Percentiles rank a stretch among this genome's conserved stretches.
Evolutionary conservation across 2,113 vertebrate species (phyloP).

Genomic region (Phrynosoma platyrhinos): DNA sequence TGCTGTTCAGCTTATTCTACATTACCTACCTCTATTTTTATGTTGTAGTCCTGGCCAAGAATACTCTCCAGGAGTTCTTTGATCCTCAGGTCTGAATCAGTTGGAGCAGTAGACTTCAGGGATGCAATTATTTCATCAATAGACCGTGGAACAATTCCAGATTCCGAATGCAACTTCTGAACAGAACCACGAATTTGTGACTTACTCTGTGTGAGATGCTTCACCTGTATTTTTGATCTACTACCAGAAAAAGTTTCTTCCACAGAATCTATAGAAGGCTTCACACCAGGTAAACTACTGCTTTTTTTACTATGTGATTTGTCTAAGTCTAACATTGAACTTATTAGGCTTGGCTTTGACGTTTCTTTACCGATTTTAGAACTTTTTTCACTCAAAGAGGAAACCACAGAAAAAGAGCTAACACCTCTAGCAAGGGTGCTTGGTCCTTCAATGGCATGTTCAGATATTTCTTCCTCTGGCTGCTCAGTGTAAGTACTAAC

Average conservation of each 20-base stretch:
- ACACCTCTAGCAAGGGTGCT: constrained; percentile 8
- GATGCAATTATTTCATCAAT: constrained; percentile 81
- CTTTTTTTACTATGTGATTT: constrained; percentile 50
- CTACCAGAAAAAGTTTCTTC: constrained; percentile 42
- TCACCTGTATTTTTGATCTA: constrained; percentile 33
- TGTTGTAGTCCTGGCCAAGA: constrained; percentile 75
- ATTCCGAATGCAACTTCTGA: not conserved
- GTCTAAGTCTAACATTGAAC: constrained; percentile 30
- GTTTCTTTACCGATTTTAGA: constrained; percentile 28
- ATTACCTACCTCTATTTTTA: constrained; percentile 76
- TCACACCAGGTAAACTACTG: constrained; percentile 48
- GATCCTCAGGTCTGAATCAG: constrained; percentile 72
- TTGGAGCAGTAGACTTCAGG: constrained; percentile 70
- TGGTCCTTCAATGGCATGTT: constrained; percentile 21
- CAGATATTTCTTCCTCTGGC: not conserved
- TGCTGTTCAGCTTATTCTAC: constrained; percentile 48
- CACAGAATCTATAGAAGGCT: constrained; percentile 59
- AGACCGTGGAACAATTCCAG: constrained; percentile 60
- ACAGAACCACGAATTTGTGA: constrained; percentile 32
- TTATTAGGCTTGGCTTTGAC: constrained; percentile 11
- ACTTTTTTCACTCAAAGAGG: constrained; percentile 28
- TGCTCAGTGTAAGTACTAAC: not conserved
- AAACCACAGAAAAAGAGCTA: constrained; percentile 34
- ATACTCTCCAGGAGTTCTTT: constrained; percentile 77
- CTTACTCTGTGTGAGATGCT: constrained; percentile 46